Percentiles rank a stretch among this genome's conserved stretches.
These are phyloP conservation scores for Hololepta plana DNA, from an alignment of 2,888 invertebrate genomes.

Conservation along the genomic window DNA sequence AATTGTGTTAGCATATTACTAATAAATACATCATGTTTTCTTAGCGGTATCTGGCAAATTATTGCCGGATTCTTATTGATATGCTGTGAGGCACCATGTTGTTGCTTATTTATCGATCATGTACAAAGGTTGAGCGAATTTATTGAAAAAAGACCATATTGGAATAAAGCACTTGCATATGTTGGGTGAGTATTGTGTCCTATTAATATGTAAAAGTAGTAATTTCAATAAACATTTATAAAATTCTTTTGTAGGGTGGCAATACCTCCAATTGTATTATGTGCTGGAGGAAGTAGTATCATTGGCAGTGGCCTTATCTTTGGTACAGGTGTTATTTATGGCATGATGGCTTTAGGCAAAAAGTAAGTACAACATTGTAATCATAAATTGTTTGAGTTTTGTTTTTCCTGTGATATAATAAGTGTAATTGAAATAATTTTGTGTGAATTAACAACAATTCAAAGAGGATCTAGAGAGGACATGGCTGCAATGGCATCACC, in stretches of 20 bases:
- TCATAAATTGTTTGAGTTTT: conserved; percentile 4
- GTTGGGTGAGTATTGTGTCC: conserved; percentile 48
- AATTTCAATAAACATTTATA: conserved; percentile 4
- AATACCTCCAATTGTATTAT: conserved; percentile 62
- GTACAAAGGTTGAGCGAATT: conserved; percentile 72
- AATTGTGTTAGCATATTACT: conserved; percentile 50
- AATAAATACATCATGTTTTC: conserved; percentile 42
- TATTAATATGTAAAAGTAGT: conserved; percentile 5
- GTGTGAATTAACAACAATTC: conserved; percentile 1
- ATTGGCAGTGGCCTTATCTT: conserved; percentile 82
- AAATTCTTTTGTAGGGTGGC: conserved; percentile 41
- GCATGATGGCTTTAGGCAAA: conserved; percentile 87
- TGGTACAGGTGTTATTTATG: conserved; percentile 75
- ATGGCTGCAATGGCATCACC: conserved; percentile 68
- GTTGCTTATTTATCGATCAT: conserved; percentile 91
- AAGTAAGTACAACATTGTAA: conserved; percentile 51
- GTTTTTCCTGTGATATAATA: conserved; percentile 4
- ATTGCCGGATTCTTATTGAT: conserved; percentile 75
- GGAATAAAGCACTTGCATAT: conserved; percentile 77
- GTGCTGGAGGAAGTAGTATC: conserved; percentile 54
- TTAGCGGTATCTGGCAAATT: conserved; percentile 76
- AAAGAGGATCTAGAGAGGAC: conserved; percentile 46
- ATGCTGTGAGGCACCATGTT: conserved; percentile 89
- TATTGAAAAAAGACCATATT: conserved; percentile 70
- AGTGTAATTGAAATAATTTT: conserved; percentile 6